Evolutionary conservation across 2,888 invertebrate genomes (phyloP), one percentile per base, ranked within the genome.

Genomic region (Penaeus monodon): DNA sequence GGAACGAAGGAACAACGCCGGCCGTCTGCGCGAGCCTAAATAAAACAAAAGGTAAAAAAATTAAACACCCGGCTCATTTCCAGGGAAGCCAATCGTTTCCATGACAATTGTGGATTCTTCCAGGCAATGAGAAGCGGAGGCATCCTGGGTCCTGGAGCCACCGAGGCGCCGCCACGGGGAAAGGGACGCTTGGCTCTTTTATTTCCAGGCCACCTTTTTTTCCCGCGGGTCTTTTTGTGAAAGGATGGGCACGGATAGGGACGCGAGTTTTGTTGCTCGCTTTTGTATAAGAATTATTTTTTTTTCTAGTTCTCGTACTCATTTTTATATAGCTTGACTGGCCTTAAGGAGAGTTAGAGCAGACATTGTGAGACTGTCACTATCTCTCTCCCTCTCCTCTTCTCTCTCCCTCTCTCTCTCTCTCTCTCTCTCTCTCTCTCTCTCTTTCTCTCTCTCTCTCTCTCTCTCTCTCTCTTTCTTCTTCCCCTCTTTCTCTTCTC

Each of bases 11-110:
- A n/a, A 24, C 27, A 33, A 44, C 79, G 81, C 78, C 38, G 83
- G 17, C 63, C 57, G 68, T 79, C 84, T 84, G 84, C 24, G 44
- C 64, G 73, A 22, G 76, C 81, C 88, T 57, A 84, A 84, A 81
- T 81, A 88, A 88, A 88, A 84, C 85, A 85, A 88, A 88, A 81
- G 83, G 87, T 82, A 86, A 86, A 78, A 86, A 86, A 86, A 86
- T 86, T 86, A 86, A 86, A 81, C 81, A 86, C 81, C 74, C 73
- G 81, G 66, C 86, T 86, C 86, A 81, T 86, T 86, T 86, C 86
- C 81, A 86, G 86, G 79, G 81, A 81, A 81, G 86, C 86, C 86
- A 86, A 86, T 86, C 77, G 86, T 81, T 86, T 81, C 86, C 81
- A 74, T 86, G 86, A 86, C 86, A 86, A 79, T 86, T 81, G 81